Evolutionary conservation across 2,888 invertebrate genomes (phyloP), one percentile per base, ranked within the genome.

Genomic region (Agrochola circellaris): DNA sequence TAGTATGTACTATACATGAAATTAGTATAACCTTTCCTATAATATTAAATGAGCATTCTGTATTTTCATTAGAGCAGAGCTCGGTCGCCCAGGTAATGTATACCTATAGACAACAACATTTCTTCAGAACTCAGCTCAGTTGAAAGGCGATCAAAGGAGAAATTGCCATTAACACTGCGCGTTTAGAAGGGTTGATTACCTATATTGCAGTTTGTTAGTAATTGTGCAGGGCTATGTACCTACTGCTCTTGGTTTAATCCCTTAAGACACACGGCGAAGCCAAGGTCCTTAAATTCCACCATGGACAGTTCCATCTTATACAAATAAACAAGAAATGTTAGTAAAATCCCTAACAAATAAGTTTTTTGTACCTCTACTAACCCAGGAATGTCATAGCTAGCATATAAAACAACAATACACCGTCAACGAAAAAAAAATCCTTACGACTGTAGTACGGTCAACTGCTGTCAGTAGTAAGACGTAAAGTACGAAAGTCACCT

Each of bases 371-470:
- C 13, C 11, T 20, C 26, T 54, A 54, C 51, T 45, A 34, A 23
- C 26, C n/a, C n/a, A 61, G 54, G 79, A 82, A 81, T 81, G 51
- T 34, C 48, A 13, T 15, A 42, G 38, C 38, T 42, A 42, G 13
- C 30, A 60, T 23, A 34, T 69, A 30, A 68, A 62, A 71, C 13
- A 73, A 30, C 17, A n/a, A 70, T n/a, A 75, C 8, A 26, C 8
- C 38, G 48, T 34, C 30, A 20, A 0, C 4, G n/a, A 45, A 60
- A 67, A 74, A 82, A 67, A 82, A 71, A 8, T 45, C 45, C 13
- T 54, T 34, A 76, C 54, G 26, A 67, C 34, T 23, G 17, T 15
- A 17, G 34, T 45, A 45, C 60, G 1, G 9, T 65, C 23, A 76
- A 42, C 64, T 42, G 23, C 6, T 0, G 0, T 76, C 6, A 15